Evolutionary conservation across 2,797 vertebrate species (phyloP).

Genomic region (Gambusia yucatana): DNA sequence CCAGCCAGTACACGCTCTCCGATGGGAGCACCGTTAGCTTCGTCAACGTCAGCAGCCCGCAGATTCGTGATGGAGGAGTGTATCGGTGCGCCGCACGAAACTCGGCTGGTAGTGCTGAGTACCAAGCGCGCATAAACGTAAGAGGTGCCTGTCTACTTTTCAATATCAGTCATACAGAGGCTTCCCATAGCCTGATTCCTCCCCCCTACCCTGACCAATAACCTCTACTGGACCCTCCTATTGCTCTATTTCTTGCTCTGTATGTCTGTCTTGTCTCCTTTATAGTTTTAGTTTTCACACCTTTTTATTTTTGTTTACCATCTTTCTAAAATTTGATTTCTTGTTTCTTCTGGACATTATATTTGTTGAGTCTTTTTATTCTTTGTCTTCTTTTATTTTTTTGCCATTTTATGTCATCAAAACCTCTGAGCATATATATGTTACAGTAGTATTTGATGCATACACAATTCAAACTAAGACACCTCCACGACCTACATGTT

Average conservation of each 20-base stretch:
- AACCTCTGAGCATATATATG: neutral
- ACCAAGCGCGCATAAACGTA: conserved; percentile 99
- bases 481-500: conserved; percentile 13
- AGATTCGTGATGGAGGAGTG: conserved; percentile 97
- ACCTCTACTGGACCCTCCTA: conserved; percentile 50
- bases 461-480: neutral
- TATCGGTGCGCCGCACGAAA: conserved; percentile 98
- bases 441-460: neutral
- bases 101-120: conserved; percentile 99
- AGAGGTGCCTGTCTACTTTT: conserved; percentile 99
- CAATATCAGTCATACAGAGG: conserved; percentile 97
- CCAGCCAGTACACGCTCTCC: conserved; percentile 96
- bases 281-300: conserved; percentile 25
- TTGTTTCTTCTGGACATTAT: conserved; percentile 16
- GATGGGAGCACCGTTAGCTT: conserved; percentile 96
- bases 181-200: conserved; percentile 76
- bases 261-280: conserved; percentile 33
- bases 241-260: conserved; percentile 53
- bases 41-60: conserved; percentile 94
- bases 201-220: conserved; percentile 55
- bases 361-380: conserved; percentile 18
- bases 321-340: conserved; percentile 21
- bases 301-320: neutral
- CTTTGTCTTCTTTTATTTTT: neutral
- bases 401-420: neutral